Conservation (phyloP, 2,888 invertebrate species). For the Rhingia campestris region DNA sequence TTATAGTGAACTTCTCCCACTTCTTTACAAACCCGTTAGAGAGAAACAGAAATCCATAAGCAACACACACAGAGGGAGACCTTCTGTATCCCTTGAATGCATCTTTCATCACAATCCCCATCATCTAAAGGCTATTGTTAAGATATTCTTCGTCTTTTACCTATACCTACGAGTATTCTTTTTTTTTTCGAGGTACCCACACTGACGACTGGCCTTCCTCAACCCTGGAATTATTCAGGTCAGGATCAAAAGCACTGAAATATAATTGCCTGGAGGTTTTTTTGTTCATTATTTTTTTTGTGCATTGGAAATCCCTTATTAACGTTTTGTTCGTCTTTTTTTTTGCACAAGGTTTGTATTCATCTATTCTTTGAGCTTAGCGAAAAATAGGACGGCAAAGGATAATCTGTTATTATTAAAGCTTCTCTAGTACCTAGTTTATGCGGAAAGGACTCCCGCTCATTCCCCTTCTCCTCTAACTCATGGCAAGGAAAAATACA, state of each 20-base stretch:
- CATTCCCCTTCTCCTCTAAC: not conserved
- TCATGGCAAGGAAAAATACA: not conserved
- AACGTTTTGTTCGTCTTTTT: slow-evolving; percentile 57
- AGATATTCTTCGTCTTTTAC: not conserved
- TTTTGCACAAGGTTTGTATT: slow-evolving; percentile 47
- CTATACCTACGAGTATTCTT: not conserved
- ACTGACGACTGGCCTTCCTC: not conserved
- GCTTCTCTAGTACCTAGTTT: slow-evolving; percentile 39
- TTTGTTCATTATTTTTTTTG: not conserved
- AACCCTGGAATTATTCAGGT: slow-evolving; percentile 45
- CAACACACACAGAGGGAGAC: no score
- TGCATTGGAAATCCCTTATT: slow-evolving; percentile 64
- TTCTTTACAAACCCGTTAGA: no score
- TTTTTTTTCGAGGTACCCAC: not conserved
- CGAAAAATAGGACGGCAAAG: slow-evolving; percentile 28
- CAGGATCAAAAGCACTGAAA: slow-evolving; percentile 66
- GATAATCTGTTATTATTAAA: slow-evolving; percentile 66
- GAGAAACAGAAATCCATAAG: no score
- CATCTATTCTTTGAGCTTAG: not conserved
- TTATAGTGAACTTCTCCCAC: no score
- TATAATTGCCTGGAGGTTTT: slow-evolving; percentile 55
- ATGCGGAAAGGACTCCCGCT: not conserved
- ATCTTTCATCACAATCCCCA: no score
- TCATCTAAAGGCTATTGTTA: slow-evolving; percentile 20
- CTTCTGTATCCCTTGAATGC: no score